These are phyloP conservation scores for Geodia barretti DNA, from an alignment of 37 sponge, comb jelly and placozoan genomes.

Conservation along the genomic window DNA sequence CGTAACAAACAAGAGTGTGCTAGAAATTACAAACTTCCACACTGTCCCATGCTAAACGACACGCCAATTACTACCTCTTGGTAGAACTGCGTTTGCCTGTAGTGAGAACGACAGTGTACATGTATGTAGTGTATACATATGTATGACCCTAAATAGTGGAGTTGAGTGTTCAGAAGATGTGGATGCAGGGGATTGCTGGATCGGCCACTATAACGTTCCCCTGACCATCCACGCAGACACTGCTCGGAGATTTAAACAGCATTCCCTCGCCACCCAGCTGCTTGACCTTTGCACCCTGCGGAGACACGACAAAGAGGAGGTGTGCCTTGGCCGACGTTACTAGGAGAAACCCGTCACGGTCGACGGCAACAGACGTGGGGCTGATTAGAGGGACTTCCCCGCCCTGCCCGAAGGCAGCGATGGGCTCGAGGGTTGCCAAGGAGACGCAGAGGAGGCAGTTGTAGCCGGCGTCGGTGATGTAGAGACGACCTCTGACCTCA, in stretches of 20 bases:
- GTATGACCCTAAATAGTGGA: too few relatives aligned
- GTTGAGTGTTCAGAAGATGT: conserved; percentile 13
- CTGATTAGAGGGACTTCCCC: neutral
- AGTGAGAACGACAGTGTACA: too few relatives aligned
- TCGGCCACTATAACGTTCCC: neutral
- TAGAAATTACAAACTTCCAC: too few relatives aligned
- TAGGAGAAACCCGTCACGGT: conserved; percentile 43
- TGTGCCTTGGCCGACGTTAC: conserved; percentile 27
- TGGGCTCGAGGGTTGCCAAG: neutral
- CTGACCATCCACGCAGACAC: neutral
- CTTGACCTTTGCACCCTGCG: conserved; percentile 23
- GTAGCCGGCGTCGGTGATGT: neutral
- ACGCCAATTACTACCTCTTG: too few relatives aligned
- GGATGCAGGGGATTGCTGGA: neutral
- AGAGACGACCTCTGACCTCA: neutral
- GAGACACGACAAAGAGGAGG: conserved; percentile 32
- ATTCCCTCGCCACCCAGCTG: conserved; percentile 29
- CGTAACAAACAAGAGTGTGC: too few relatives aligned
- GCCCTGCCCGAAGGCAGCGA: conserved; percentile 12
- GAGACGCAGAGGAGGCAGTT: neutral
- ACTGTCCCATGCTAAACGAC: too few relatives aligned
- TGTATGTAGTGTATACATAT: conserved; percentile 19
- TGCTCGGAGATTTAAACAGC: neutral
- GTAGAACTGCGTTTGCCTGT: too few relatives aligned
- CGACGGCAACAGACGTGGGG: conserved; percentile 26